Evolutionary conservation across 1,140 invertebrate genomes (phyloP), one percentile per base, ranked within the genome.

Genomic region (Rhizoglyphus robini): DNA sequence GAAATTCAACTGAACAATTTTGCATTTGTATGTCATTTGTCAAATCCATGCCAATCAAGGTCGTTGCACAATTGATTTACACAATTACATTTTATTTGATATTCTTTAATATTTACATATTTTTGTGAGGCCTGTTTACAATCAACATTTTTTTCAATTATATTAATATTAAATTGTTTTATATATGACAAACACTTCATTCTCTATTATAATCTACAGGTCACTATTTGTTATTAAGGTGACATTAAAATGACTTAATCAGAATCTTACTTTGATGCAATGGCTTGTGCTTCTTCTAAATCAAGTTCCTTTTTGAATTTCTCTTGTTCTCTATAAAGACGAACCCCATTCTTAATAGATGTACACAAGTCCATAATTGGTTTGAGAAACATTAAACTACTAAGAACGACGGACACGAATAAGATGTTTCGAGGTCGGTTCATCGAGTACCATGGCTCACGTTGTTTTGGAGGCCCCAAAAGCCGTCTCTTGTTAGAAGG

Each of bases 361-460:
- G 23, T 18, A 4, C 25, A 15, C 32, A 29, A 13, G 31, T 64
- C 63, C 15, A n/a, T 4, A 4, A 64, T 15, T 18, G 63, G 63
- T 57, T 64, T 64, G 1, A 48, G 23, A 30, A 64, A 49, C 23
- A 64, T 32, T 8, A 47, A 34, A 23, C 13, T 18, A 1, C n/a
- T 27, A 4, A 51, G n/a, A 1, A 64, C 20, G 20, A 29, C 20
- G 18, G 5, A 13, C 8, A 64, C 13, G 2, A 64, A 51, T 4
- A 51, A 32, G 2, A 31, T 47, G 20, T 38, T 63, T n/a, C 61
- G 34, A 30, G 15, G 8, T 20, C 63, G 29, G 25, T 49, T 11
- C n/a, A 51, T 15, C 25, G 63, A 64, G 25, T 51, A 64, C 63
- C 63, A 64, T 31, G 63, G 63, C 13, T 25, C 46, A 15, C 5